Evolutionary conservation across 2,113 vertebrate species (phyloP).

Genomic region (Mormoops blainvillei): DNA sequence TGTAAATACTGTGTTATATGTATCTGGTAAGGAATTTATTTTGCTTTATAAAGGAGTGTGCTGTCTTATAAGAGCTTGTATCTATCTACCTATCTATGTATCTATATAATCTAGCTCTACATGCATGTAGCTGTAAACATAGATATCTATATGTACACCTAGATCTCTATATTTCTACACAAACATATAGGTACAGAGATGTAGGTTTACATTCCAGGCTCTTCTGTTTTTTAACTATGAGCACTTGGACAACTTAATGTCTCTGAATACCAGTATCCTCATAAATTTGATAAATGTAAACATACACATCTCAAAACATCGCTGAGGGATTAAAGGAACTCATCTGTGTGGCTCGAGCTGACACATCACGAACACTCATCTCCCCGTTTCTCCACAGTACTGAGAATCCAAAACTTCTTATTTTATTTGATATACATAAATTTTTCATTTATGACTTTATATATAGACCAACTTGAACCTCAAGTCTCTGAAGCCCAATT

Average conservation of each 20-base stretch:
- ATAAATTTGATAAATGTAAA: background rate
- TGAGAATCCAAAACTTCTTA: background rate
- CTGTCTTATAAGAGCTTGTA: background rate
- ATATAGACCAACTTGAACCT: background rate
- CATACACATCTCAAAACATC: background rate
- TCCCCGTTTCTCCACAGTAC: background rate
- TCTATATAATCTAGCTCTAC: background rate
- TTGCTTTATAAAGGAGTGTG: background rate
- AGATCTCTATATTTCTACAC: background rate
- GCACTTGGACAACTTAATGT: background rate
- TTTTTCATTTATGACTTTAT: background rate
- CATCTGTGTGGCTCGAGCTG: background rate
- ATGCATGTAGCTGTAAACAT: too few species aligned
- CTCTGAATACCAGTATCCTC: background rate
- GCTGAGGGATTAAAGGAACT: background rate
- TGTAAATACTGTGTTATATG: background rate
- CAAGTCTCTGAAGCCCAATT: conserved; percentile 23
- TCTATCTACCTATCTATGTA: background rate
- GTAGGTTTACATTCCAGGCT: background rate
- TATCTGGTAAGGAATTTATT: background rate
- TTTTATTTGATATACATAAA: background rate
- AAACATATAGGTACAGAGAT: background rate
- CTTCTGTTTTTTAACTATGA: background rate
- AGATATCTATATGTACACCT: background rate
- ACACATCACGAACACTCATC: background rate